Percentiles rank a stretch among this genome's conserved stretches.
These are phyloP conservation scores for Pelobates fuscus DNA, from an alignment of 2,113 vertebrate species.

Conservation along the genomic window DNA sequence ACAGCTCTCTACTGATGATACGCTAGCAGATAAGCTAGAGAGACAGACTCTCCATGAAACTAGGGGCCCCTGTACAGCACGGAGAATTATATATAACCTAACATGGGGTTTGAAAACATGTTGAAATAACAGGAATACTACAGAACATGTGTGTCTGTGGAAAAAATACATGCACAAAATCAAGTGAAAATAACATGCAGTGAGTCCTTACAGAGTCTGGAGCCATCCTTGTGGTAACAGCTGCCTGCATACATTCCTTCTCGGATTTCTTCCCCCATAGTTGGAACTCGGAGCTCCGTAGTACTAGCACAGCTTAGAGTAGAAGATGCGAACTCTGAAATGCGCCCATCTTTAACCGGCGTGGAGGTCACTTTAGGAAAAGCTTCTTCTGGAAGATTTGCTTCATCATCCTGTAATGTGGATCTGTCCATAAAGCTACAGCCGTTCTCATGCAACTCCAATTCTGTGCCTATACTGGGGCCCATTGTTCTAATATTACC, in stretches of 20 bases:
- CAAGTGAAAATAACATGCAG: background rate
- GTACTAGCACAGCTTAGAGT: background rate
- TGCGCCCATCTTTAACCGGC: conserved; percentile 4
- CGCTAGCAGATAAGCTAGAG: no score
- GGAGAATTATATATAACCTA: no score
- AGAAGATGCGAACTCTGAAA: background rate
- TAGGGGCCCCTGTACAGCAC: no score
- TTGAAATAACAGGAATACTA: no score
- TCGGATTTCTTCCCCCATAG: conserved; percentile 2
- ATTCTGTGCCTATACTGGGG: background rate
- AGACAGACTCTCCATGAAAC: no score
- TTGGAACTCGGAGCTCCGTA: background rate
- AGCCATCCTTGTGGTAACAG: conserved; percentile 85
- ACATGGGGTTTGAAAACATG: no score
- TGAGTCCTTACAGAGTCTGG: conserved; percentile 75
- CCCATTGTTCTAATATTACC: background rate
- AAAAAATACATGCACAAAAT: no score
- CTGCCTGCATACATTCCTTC: conserved; percentile 78
- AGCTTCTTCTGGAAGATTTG: background rate
- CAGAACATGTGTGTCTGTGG: no score
- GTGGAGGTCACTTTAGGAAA: conserved; percentile 21
- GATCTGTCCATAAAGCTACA: background rate
- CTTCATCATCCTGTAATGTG: background rate
- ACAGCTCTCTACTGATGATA: no score
- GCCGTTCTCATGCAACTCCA: background rate